phyloP scores from a whole-genome alignment of 2,113 vertebrate genomes.

The Albula goreensis region DNA sequence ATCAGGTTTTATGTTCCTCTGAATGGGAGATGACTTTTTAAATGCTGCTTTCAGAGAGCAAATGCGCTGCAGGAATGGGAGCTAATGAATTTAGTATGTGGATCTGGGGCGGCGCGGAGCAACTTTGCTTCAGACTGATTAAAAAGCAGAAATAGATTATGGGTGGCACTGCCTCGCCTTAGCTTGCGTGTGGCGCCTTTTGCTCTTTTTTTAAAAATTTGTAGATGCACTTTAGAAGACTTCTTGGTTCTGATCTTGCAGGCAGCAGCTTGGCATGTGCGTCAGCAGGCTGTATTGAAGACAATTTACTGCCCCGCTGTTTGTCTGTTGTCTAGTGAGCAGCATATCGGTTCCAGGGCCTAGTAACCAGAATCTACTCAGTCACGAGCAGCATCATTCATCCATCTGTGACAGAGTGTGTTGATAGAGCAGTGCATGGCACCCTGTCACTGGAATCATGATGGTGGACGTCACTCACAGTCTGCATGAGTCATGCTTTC shows the following conservation, averaged over 20 bases:
- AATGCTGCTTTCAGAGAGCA: constrained; percentile 53
- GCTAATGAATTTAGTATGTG: constrained; percentile 68
- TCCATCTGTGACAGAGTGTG: not conserved
- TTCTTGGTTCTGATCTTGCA: not conserved
- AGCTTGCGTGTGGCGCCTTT: not conserved
- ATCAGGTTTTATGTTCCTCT: constrained; percentile 63
- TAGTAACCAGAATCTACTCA: not conserved
- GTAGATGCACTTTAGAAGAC: not conserved
- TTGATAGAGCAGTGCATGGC: not conserved
- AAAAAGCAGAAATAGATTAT: constrained; percentile 49
- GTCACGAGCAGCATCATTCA: not conserved
- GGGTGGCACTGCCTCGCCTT: not conserved
- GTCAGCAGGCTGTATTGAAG: not conserved
- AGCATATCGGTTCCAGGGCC: not conserved
- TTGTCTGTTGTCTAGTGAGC: not conserved
- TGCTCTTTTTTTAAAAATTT: not conserved
- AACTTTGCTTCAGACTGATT: constrained; percentile 50
- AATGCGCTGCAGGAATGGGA: constrained; percentile 55
- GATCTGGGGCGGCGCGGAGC: constrained; percentile 43
- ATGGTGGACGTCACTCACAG: not conserved
- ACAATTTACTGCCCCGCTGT: not conserved
- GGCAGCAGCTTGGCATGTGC: not conserved
- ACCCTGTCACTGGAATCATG: not conserved
- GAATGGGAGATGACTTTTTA: constrained; percentile 71
- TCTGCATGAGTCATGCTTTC: not conserved